Evolutionary conservation across 2,113 vertebrate species (phyloP).

Genomic region (Dromaius novaehollandiae): DNA sequence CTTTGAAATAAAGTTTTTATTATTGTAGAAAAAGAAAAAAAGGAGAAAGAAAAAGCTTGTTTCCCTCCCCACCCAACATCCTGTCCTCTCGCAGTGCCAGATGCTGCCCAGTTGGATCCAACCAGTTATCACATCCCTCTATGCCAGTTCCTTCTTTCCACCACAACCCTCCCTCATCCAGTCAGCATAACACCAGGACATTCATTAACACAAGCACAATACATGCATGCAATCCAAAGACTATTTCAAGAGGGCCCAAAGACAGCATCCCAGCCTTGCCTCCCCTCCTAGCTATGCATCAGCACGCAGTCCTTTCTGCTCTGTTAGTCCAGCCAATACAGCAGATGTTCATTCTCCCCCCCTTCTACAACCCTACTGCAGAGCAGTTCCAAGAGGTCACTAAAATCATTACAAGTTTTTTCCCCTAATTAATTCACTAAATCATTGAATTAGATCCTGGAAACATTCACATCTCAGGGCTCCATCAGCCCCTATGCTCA

Average conservation of each 20-base stretch:
- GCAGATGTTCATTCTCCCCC: neutral
- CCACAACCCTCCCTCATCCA: neutral
- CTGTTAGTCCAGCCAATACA: neutral
- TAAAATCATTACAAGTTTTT: neutral
- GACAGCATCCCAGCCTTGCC: neutral
- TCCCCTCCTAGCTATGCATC: neutral
- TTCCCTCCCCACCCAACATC: constrained; percentile 34
- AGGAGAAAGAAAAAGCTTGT: neutral
- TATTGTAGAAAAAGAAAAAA: neutral
- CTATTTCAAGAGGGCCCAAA: neutral
- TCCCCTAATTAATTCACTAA: neutral
- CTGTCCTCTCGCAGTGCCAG: constrained; percentile 20
- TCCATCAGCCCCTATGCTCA: neutral
- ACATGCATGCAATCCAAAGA: neutral
- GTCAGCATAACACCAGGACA: constrained; percentile 9
- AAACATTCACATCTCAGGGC: neutral
- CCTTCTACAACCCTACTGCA: neutral
- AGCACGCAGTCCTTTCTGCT: neutral
- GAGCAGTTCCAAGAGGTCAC: neutral
- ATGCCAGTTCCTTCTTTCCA: neutral
- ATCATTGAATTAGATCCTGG: neutral
- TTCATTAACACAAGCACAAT: neutral
- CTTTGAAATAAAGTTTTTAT: constrained; percentile 66
- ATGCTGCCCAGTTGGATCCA: constrained; percentile 36
- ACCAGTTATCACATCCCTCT: neutral